A percentile compares a stretch with the other conserved stretches of the same genome.
Evolutionary conservation across 2,113 vertebrate genomes (phyloP).

Genomic region (Illadopsis cleaveri): DNA sequence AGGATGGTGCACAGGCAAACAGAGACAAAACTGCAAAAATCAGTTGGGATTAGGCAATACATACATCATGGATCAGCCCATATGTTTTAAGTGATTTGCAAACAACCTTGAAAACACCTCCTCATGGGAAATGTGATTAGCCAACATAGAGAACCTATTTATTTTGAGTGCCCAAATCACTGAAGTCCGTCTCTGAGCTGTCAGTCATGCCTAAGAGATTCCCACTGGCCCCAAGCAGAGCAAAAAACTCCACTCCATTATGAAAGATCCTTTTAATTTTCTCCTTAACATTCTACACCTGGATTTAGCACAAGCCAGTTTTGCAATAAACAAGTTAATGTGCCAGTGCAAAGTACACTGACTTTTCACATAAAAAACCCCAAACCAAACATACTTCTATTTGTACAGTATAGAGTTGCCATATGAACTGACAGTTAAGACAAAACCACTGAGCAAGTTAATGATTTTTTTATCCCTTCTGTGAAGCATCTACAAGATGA

Average conservation of each 20-base stretch:
- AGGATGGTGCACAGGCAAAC: not conserved
- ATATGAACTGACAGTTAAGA: not conserved
- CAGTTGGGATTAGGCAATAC: not conserved
- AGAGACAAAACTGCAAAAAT: not conserved
- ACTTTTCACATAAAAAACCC: not conserved
- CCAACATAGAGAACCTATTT: not conserved
- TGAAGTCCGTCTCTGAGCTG: not conserved
- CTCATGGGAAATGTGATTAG: not conserved
- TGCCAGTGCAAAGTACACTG: not conserved
- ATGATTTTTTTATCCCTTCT: not conserved
- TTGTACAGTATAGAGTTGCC: not conserved
- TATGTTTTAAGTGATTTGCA: not conserved
- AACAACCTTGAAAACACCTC: not conserved
- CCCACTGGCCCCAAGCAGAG: not conserved
- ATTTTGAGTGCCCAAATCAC: not conserved
- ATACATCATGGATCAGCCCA: not conserved
- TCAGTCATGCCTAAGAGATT: not conserved
- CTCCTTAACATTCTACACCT: not conserved
- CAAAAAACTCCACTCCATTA: not conserved
- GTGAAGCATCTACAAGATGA: not conserved
- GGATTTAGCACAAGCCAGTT: not conserved
- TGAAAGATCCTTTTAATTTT: not conserved
- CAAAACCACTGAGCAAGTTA: not conserved
- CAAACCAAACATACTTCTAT: not conserved
- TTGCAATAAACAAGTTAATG: not conserved